Percentiles rank a stretch among this genome's conserved stretches.
Conservation (phyloP, 30 jellyfish, hydroid and myxozoan species). For the Aurelia coerulea region DNA sequence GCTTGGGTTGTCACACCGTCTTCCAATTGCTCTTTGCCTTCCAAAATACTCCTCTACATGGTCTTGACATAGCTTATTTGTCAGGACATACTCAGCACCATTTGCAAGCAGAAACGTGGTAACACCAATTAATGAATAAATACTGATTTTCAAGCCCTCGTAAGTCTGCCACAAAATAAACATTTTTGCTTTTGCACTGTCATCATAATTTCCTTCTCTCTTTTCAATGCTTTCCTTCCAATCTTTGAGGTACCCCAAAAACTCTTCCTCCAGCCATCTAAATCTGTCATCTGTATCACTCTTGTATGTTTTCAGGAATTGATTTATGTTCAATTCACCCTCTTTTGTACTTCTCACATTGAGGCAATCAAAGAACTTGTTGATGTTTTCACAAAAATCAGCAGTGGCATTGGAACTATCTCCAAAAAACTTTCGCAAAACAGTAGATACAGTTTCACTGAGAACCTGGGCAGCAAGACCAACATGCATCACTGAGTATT, state of each 20-base stretch:
- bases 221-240: conserved; percentile 56
- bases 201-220: conserved; percentile 22
- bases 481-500: conserved; percentile 46
- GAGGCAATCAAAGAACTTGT: conserved; percentile 55
- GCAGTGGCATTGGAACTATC: conserved; percentile 36
- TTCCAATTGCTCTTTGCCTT: too few species aligned
- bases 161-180: neutral
- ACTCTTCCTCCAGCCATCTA: conserved; percentile 33
- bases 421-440: conserved; percentile 2
- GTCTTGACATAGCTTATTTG: too few species aligned
- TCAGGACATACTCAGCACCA: too few species aligned
- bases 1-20: too few species aligned
- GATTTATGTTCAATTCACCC: conserved; percentile 1
- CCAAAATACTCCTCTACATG: too few species aligned
- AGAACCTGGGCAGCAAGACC: conserved; percentile 41
- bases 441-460: conserved; percentile 9
- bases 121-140: too few species aligned
- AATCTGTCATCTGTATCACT: conserved; percentile 35
- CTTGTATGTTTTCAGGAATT: conserved; percentile 29
- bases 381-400: conserved; percentile 22
- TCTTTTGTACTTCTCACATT: conserved; percentile 57
- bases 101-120: too few species aligned
- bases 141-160: too few species aligned
- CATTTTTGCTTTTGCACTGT: conserved; percentile 37
- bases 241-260: conserved; percentile 18